Conservation (phyloP, 1,140 invertebrate genomes). For the Aporrectodea caliginosa region DNA sequence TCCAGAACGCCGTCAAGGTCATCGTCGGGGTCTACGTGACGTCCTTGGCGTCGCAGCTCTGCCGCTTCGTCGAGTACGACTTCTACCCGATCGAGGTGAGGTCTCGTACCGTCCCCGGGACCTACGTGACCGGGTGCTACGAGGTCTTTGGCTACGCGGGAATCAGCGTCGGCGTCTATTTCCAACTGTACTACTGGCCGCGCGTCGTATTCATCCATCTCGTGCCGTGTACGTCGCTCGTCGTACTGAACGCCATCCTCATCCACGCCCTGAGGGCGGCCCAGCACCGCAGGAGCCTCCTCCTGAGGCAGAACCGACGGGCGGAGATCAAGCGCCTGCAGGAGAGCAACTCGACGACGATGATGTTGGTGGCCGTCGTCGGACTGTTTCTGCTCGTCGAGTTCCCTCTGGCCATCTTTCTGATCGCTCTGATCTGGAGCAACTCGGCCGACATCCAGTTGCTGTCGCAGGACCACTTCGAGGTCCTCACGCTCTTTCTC, state of each 20-base stretch:
- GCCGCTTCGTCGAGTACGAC: too few relatives aligned
- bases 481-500: slow-evolving; percentile 3
- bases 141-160: too few relatives aligned
- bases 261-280: slow-evolving; percentile 78
- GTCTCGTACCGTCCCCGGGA: too few relatives aligned
- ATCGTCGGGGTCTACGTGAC: too few relatives aligned
- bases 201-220: slow-evolving; percentile 85
- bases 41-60: too few relatives aligned
- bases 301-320: too few relatives aligned
- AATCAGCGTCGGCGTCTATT: slow-evolving; percentile 72
- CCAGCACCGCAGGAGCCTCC: too few relatives aligned
- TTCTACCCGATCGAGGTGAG: too few relatives aligned
- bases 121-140: too few relatives aligned
- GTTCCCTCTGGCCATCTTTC: slow-evolving; percentile 31
- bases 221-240: slow-evolving; percentile 79
- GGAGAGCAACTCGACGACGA: slow-evolving; percentile 80
- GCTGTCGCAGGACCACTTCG: neutral
- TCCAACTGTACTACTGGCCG: slow-evolving; percentile 74
- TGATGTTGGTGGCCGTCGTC: slow-evolving; percentile 72
- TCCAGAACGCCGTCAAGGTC: too few relatives aligned
- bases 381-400: slow-evolving; percentile 33
- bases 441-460: slow-evolving; percentile 18
- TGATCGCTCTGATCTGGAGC: slow-evolving; percentile 21
- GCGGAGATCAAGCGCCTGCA: slow-evolving; percentile 75
- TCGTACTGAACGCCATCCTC: slow-evolving; percentile 81